Base-by-base conservation (phyloP, 2,888 invertebrate species). In the Drosophila barbarae region DNA sequence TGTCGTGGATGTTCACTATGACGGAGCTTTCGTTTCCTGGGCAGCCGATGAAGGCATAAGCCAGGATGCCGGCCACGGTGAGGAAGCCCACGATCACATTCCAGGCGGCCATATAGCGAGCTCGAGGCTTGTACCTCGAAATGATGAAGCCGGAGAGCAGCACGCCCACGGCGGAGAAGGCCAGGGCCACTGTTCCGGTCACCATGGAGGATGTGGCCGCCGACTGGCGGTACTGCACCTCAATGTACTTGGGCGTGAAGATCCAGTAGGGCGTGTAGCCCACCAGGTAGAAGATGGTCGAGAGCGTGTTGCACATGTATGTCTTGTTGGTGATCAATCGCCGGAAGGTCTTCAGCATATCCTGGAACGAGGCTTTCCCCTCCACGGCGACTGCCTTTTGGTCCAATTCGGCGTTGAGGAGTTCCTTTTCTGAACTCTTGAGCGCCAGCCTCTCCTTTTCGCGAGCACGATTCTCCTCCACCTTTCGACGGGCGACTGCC, bases 181-280 rank as follows among this genome's bases (percentile, higher is more conserved):
- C 91, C n/a, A 94, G 88, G 0, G 93, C 93, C 2, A 93, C 92
- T 0, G 92, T 93, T 56, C 93, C 95, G 50, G 95, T 94, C 44
- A 73, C 76, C 75, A 72, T 89, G 86, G 89, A 89, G 0, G 95
- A 94, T 9, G 92, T 92, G 0, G 94, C 93, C 0, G 95, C 94
- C 7, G 94, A 93, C 76, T 94, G 93, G 58, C 93, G 91, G 88
- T 94, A 96, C 88, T 95, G 94, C 0, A 94, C 94, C 88, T 96
- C 95, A 69, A 96, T 94, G 83, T 95, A 95, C 87, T 95, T 95
- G 0, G 95, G 95, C 87, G 95, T 92, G 84, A 95, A 95, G 47
- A 95, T 94, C 92, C 94, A 94, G 82, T 94, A 94, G 0, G 95
- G 94, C 90, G 93, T 92, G 83, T 93, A 93, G 1, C 93, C 93